A percentile compares a stretch with the other conserved stretches of the same genome.
Evolutionary conservation across 2,113 vertebrate species (phyloP).

Genomic region (Crotalus helleri): DNA sequence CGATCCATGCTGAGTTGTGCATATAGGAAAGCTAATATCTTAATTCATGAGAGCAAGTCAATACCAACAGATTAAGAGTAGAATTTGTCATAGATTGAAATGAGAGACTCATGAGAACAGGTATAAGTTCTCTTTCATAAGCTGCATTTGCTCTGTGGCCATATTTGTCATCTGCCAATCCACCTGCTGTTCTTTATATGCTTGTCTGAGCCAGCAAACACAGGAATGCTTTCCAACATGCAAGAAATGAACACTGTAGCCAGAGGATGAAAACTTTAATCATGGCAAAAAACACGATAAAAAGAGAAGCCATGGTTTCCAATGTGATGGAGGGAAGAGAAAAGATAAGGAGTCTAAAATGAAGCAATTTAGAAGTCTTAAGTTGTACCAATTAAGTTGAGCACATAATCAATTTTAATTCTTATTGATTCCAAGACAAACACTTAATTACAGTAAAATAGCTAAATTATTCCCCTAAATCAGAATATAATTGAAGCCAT

Average conservation of each 20-base stretch:
- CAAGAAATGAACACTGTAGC: neutral
- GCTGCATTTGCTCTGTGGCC: neutral
- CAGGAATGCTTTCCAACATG: neutral
- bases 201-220: neutral
- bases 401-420: conserved; percentile 5
- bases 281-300: neutral
- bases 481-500: neutral
- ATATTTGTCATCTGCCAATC: neutral
- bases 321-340: neutral
- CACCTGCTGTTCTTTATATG: neutral
- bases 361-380: neutral
- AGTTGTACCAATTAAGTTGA: neutral
- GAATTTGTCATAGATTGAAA: neutral
- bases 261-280: neutral
- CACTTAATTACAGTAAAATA: neutral
- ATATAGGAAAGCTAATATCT: neutral
- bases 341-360: neutral
- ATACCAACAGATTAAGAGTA: neutral
- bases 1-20: neutral
- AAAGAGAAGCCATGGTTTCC: neutral
- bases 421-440: neutral
- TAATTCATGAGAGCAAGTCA: neutral
- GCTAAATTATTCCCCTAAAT: conserved; percentile 4
- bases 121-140: neutral
- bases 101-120: neutral